A percentile compares a stretch with the other conserved stretches of the same genome.
Evolutionary conservation across 2,113 vertebrate species (phyloP).

Genomic region (Romanogobio albipinnatus): DNA sequence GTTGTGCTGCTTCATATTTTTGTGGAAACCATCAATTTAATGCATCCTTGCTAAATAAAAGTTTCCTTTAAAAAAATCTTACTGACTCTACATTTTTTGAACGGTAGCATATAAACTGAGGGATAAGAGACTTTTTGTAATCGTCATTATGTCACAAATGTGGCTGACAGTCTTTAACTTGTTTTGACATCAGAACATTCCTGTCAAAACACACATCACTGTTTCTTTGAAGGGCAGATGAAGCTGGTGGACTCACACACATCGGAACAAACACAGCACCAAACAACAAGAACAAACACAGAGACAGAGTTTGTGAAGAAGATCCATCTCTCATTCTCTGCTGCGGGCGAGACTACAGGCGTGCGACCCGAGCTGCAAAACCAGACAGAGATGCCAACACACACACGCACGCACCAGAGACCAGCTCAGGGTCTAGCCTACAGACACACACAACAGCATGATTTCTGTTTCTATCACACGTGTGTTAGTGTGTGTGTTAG

Average conservation of each 20-base stretch:
- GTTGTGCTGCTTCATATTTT: not conserved
- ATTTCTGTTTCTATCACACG: not conserved
- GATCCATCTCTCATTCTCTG: constrained; percentile 8
- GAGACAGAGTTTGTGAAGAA: not conserved
- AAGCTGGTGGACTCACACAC: not conserved
- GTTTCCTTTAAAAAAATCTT: too few species aligned
- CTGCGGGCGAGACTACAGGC: constrained; percentile 31
- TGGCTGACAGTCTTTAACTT: too few species aligned
- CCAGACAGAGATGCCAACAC: not conserved
- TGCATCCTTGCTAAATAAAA: too few species aligned
- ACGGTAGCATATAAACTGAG: too few species aligned
- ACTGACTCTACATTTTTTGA: too few species aligned
- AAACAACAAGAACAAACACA: not conserved
- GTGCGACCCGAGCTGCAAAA: not conserved
- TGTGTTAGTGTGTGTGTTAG: too few species aligned
- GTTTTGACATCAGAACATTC: not conserved
- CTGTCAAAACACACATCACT: not conserved
- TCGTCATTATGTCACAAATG: too few species aligned
- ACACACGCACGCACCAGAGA: not conserved
- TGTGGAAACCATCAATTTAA: not conserved
- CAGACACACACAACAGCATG: constrained; percentile 4
- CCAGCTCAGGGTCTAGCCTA: constrained; percentile 17
- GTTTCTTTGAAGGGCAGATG: not conserved
- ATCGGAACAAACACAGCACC: not conserved
- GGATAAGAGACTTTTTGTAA: too few species aligned